Evolutionary conservation across 1,140 invertebrate genomes (phyloP).

Genomic region (Drosophila kanapiae): DNA sequence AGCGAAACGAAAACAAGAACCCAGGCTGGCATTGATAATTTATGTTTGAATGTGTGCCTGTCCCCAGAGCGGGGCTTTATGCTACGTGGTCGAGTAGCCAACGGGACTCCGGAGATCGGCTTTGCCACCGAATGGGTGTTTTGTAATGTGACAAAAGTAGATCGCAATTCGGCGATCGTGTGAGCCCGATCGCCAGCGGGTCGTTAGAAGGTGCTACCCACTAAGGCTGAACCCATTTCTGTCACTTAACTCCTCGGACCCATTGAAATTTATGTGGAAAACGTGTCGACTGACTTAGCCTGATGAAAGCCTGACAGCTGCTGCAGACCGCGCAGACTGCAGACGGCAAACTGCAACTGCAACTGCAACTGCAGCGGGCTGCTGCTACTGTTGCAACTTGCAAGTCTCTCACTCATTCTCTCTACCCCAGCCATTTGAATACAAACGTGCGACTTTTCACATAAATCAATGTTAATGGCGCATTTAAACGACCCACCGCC

Average conservation of each 20-base stretch:
- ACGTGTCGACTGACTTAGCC: slow-evolving; percentile 63
- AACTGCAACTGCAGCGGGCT: slow-evolving; percentile 26
- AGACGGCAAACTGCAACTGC: slow-evolving; percentile 27
- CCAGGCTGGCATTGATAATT: slow-evolving; percentile 58
- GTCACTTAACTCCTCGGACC: slow-evolving; percentile 48
- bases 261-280: slow-evolving; percentile 71
- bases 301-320: slow-evolving; percentile 63
- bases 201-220: slow-evolving; percentile 57
- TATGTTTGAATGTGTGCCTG: slow-evolving; percentile 34
- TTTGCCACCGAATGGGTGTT: slow-evolving; percentile 12
- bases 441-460: slow-evolving; percentile 75
- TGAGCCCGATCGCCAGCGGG: slow-evolving; percentile 45
- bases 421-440: slow-evolving; percentile 58
- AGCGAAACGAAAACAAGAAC: slow-evolving; percentile 40
- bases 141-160: slow-evolving; percentile 69
- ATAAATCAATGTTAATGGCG: slow-evolving; percentile 75
- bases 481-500: slow-evolving; percentile 63
- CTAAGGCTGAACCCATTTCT: slow-evolving; percentile 47
- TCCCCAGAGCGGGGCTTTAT: slow-evolving; percentile 18
- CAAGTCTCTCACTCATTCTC: slow-evolving; percentile 48
- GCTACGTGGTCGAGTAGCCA: slow-evolving; percentile 48
- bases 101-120: slow-evolving; percentile 26
- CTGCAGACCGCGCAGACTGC: slow-evolving; percentile 13
- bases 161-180: slow-evolving; percentile 61
- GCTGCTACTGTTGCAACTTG: slow-evolving; percentile 29